Conservation (phyloP, 2,888 invertebrate species). For the Aspidiotus rigidus region DNA sequence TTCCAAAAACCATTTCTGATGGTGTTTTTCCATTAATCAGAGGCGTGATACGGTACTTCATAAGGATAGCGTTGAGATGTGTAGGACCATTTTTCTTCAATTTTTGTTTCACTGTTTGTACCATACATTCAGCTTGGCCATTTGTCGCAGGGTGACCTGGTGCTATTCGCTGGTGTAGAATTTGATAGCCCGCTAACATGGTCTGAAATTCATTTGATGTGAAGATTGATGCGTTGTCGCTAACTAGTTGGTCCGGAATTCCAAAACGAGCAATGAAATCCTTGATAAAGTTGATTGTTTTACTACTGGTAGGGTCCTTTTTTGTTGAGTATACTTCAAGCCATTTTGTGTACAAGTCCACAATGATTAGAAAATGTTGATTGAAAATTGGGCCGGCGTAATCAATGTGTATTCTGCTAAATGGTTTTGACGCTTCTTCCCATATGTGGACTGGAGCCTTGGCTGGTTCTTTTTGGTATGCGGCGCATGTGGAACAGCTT, state of each 20-base stretch:
- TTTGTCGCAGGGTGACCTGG: conserved; percentile 9
- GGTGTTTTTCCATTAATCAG: conserved; percentile 34
- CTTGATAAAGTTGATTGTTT: conserved; percentile 11
- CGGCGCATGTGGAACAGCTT: conserved; percentile 39
- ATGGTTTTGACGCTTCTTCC: conserved; percentile 14
- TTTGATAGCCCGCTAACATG: background rate
- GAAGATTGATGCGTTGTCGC: conserved; percentile 24
- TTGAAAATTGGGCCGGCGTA: background rate
- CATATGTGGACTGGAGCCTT: conserved; percentile 27
- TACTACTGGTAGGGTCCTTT: background rate
- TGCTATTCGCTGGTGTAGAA: conserved; percentile 3
- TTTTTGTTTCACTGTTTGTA: conserved; percentile 8
- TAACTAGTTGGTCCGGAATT: conserved; percentile 5
- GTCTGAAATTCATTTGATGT: conserved; percentile 6
- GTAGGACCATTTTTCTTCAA: conserved; percentile 22
- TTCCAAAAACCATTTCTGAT: conserved; percentile 35
- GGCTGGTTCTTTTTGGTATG: conserved; percentile 20
- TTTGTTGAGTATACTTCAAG: conserved; percentile 7
- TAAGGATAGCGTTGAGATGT: conserved; percentile 34
- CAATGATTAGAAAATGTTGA: conserved; percentile 5
- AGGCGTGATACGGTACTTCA: conserved; percentile 36
- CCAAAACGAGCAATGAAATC: conserved; percentile 21
- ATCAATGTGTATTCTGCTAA: conserved; percentile 18
- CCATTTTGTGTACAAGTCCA: conserved; percentile 15
- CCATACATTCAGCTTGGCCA: conserved; percentile 13